Evolutionary conservation across 2,797 vertebrate genomes (phyloP), one percentile per base, ranked within the genome.

Genomic region (Microtus californicus): DNA sequence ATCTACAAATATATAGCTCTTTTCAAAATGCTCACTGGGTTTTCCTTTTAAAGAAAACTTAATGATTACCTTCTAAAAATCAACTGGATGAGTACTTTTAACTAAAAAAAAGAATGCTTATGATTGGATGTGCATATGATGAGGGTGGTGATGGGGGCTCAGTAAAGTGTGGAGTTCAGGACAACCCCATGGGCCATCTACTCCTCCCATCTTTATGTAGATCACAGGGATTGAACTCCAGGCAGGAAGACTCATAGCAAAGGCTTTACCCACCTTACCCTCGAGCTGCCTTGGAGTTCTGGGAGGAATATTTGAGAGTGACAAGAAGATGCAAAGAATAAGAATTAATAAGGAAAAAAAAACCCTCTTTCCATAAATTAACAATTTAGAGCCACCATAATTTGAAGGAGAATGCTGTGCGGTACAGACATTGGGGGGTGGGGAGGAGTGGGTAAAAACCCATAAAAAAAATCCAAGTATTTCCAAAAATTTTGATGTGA

Each of bases 401-500:
- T 69, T 69, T 63, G 85, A 94, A 43, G 67, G 31, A 56, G 12
- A 40, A 61, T 74, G 63, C 17, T 67, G 87, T 77, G 27, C 11
- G 40, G 19, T 82, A 4, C 1, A 65, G 82, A 37, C 69, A 87
- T 29, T 86, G n/a, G 15, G 17, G 19, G 29, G 6, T 45, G 11
- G 59, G 77, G 90, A 45, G 40, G 69, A 69, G 1, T 19, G 43
- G 43, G 69, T 4, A 56, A 89, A 88, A 63, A 81, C 73, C n/a
- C 51, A 95, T 29, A 87, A 82, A 69, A 85, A 45, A 19, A 19
- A 89, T 59, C 34, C 40, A 89, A 69, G 21, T 73, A 87, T 54
- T 90, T 79, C 89, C 19, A 51, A 88, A 94, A 83, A 8, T 31
- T 85, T 90, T 90, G 92, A 89, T 76, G 69, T 80, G 48, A 78